These are phyloP conservation scores for Periophthalmus modestus DNA, from an alignment of 2,113 vertebrate genomes.

Conservation along the genomic window DNA sequence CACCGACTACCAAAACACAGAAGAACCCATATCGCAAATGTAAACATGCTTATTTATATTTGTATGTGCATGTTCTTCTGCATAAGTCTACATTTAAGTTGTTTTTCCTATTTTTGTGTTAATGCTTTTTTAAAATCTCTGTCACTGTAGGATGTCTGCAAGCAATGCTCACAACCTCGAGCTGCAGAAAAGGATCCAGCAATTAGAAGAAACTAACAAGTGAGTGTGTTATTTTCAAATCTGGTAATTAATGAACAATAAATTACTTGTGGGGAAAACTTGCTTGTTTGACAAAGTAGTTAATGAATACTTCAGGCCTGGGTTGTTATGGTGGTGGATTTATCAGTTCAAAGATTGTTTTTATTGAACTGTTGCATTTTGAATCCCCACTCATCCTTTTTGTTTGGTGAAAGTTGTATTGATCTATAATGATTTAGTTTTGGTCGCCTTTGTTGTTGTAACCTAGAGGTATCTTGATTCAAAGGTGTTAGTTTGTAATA, in stretches of 20 bases:
- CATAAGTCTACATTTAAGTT: not conserved
- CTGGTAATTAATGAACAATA: not conserved
- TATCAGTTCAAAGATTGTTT: not conserved
- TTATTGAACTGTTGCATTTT: not conserved
- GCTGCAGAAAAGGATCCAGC: slow-evolving; percentile 68
- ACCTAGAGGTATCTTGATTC: not conserved
- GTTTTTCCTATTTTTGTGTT: not conserved
- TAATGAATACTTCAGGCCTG: not conserved
- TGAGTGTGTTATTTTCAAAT: slow-evolving; percentile 42
- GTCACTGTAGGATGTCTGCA: slow-evolving; percentile 62
- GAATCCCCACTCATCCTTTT: not conserved
- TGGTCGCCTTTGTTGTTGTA: not conserved
- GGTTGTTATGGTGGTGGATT: not conserved
- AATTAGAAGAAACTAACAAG: slow-evolving; percentile 70
- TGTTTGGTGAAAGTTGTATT: slow-evolving; percentile 11
- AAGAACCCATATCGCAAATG: no score
- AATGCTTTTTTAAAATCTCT: not conserved
- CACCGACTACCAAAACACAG: slow-evolving; percentile 8
- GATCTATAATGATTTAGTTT: slow-evolving; percentile 9
- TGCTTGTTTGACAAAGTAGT: not conserved
- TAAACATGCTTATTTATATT: no score
- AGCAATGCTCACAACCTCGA: slow-evolving; percentile 64
- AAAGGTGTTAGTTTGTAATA: slow-evolving; percentile 3
- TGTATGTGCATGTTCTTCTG: no score
- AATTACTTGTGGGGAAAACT: no score